These are phyloP conservation scores for Anolis apletophallus DNA, from an alignment of 2,797 vertebrate species.

Conservation along the genomic window DNA sequence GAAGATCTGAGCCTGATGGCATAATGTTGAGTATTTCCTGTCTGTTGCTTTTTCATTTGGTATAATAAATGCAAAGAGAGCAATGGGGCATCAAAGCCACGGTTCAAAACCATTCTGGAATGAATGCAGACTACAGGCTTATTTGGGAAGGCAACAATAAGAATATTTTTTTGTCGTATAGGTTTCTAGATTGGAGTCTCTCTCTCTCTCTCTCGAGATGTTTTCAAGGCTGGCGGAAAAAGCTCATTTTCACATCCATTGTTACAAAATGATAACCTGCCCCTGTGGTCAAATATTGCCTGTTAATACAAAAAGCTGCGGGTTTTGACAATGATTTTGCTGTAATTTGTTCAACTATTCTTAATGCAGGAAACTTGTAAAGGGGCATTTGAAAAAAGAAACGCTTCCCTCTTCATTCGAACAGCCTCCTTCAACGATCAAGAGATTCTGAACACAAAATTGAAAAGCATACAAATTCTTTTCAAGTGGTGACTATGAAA, in stretches of 20 bases:
- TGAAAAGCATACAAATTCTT: not conserved
- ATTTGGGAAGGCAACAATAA: not conserved
- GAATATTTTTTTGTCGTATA: not conserved
- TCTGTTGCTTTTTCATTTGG: not conserved
- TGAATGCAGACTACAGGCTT: not conserved
- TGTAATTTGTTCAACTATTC: not conserved
- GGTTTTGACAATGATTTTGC: not conserved
- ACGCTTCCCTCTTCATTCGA: not conserved
- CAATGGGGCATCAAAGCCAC: not conserved
- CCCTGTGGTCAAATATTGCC: not conserved
- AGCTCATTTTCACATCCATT: not conserved
- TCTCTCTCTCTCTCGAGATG: not conserved
- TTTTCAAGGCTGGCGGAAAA: not conserved
- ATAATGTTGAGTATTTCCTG: not conserved
- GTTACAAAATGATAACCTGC: fast-evolving
- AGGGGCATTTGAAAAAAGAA: not conserved
- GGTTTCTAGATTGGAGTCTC: not conserved
- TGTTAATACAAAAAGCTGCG: slow-evolving; percentile 1
- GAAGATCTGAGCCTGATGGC: not conserved
- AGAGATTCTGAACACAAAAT: not conserved
- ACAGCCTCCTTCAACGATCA: not conserved
- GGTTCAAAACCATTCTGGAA: not conserved
- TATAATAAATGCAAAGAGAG: not conserved
- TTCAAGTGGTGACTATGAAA: slow-evolving; percentile 48
- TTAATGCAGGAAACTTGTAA: not conserved